Evolutionary conservation across 35 echinoderm and acorn worm species (phyloP).

Genomic region (Apostichopus californicus): DNA sequence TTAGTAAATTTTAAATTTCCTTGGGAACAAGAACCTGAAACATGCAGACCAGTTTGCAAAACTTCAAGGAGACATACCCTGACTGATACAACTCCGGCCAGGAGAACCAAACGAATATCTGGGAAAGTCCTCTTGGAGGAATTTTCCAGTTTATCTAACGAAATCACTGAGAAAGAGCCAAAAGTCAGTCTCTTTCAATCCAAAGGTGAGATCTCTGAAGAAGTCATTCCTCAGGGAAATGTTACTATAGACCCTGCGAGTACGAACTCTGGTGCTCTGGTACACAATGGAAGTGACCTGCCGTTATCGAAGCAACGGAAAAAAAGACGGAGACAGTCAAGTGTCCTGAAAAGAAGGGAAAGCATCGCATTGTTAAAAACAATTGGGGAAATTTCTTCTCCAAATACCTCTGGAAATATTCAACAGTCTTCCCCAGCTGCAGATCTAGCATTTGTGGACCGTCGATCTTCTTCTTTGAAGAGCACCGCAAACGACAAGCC

Average conservation of each 20-base stretch:
- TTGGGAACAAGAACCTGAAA: slow-evolving; percentile 3
- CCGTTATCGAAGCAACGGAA: not conserved
- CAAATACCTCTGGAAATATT: not conserved
- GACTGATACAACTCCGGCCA: slow-evolving; percentile 35
- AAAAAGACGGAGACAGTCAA: slow-evolving; percentile 22
- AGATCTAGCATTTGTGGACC: not conserved
- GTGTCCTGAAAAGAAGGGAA: slow-evolving; percentile 20
- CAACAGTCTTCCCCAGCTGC: not conserved
- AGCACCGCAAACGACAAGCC: not conserved
- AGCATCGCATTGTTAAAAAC: slow-evolving; percentile 35
- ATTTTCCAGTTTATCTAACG: not conserved
- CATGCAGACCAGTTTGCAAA: not conserved
- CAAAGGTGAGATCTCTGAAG: not conserved
- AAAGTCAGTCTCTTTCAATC: not conserved
- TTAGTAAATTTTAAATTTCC: slow-evolving; percentile 44
- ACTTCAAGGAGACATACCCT: not conserved
- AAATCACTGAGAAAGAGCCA: not conserved
- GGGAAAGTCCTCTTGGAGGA: slow-evolving; percentile 23
- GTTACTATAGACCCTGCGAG: not conserved
- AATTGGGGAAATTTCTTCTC: slow-evolving; percentile 22
- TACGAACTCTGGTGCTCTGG: too few relatives aligned
- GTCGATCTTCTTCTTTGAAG: not conserved
- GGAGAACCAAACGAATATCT: not conserved
- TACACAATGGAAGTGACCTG: not conserved
- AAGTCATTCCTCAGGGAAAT: not conserved